A percentile compares a stretch with the other conserved stretches of the same genome.
Conservation (phyloP, 2,888 invertebrate genomes). For the Acheta domesticus region DNA sequence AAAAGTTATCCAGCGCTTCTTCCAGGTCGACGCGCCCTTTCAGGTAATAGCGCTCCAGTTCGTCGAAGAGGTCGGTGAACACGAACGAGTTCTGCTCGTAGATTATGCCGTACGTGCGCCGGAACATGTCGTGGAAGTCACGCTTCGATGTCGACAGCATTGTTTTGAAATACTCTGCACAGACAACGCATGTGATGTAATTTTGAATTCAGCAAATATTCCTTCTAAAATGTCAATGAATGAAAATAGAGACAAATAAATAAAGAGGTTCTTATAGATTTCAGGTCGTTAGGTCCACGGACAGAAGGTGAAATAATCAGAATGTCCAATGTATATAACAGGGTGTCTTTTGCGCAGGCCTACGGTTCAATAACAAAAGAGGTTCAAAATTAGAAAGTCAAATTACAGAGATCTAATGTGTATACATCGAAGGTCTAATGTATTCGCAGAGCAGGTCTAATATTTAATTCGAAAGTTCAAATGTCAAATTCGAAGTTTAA, state of each 20-base stretch:
- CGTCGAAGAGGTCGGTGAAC: conserved; percentile 85
- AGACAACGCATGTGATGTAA: not conserved
- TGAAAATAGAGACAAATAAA: not conserved
- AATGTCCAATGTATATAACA: not conserved
- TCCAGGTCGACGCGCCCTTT: conserved; percentile 80
- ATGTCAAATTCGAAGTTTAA: no score
- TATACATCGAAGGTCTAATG: no score
- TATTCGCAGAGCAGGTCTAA: no score
- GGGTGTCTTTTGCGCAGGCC: not conserved
- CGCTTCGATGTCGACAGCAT: conserved; percentile 76
- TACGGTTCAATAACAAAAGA: no score
- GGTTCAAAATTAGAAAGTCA: no score
- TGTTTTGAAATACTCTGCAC: conserved; percentile 67
- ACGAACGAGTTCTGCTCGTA: conserved; percentile 92
- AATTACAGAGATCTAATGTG: no score
- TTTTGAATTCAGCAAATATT: not conserved
- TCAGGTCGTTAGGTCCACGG: not conserved
- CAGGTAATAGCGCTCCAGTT: conserved; percentile 84
- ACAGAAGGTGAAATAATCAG: not conserved
- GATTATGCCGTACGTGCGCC: conserved; percentile 88
- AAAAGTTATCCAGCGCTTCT: conserved; percentile 88
- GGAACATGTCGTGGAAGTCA: conserved; percentile 94
- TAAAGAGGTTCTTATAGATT: not conserved
- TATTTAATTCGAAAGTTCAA: no score
- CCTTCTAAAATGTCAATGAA: not conserved